Conservation (phyloP, 1,140 invertebrate species). For the Pogonomyrmex barbatus region DNA sequence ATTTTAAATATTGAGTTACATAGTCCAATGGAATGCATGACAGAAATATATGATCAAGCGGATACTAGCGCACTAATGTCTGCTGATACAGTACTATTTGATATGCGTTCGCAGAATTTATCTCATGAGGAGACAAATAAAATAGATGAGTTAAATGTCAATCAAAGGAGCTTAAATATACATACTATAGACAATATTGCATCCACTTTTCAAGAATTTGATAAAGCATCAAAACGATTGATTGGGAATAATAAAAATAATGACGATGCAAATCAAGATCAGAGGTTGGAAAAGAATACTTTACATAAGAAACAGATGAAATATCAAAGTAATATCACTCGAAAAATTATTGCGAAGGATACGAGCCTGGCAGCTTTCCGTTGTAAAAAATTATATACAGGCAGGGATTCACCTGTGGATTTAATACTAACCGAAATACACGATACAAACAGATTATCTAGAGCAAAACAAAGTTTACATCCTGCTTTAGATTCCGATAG, state of each 20-base stretch:
- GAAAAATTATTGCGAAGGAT: background rate
- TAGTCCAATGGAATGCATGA: background rate
- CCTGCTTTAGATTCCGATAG: constrained; percentile 71
- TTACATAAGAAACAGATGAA: background rate
- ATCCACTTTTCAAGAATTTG: background rate
- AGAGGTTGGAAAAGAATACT: background rate
- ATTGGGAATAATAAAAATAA: background rate
- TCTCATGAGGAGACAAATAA: background rate
- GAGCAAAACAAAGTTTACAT: constrained; percentile 57
- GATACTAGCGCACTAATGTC: background rate
- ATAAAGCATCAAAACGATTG: constrained; percentile 18
- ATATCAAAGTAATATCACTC: background rate
- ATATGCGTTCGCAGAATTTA: background rate
- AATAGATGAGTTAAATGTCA: background rate
- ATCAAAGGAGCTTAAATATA: background rate
- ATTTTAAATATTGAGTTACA: background rate
- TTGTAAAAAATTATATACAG: constrained; percentile 77
- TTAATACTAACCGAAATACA: constrained; percentile 47
- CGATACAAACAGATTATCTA: background rate
- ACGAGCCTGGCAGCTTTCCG: background rate
- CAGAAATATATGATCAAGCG: background rate
- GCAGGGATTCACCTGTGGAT: constrained; percentile 74
- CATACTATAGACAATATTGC: background rate
- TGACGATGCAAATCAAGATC: background rate
- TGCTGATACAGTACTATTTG: background rate